Conservation (phyloP, 2,888 invertebrate genomes). For the Phortica magna region DNA sequence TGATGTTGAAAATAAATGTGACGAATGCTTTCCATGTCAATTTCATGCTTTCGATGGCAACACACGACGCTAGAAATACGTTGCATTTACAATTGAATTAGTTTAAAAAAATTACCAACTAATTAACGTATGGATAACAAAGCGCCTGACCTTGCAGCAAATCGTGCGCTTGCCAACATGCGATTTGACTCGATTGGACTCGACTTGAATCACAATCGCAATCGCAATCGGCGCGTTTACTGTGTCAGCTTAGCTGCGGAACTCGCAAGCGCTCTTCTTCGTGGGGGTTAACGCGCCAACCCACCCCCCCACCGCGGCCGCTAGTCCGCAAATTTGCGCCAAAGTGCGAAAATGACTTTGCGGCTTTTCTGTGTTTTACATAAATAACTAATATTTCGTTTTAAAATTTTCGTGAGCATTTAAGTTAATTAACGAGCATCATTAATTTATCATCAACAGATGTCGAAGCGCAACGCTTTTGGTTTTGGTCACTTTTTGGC, state of each 20-base stretch:
- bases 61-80: not conserved
- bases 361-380: not conserved
- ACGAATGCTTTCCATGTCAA: not conserved
- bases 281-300: slow-evolving; percentile 41
- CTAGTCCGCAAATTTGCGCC: slow-evolving; percentile 48
- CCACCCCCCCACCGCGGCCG: slow-evolving; percentile 47
- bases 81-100: slow-evolving; percentile 4
- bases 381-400: not conserved
- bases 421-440: slow-evolving; percentile 66
- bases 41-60: not conserved
- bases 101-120: slow-evolving; percentile 15
- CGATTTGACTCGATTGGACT: not conserved
- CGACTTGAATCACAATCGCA: not conserved
- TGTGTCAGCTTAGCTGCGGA: not conserved
- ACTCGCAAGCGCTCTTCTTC: not conserved
- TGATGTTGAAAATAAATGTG: not conserved
- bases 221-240: not conserved
- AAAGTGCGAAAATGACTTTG: slow-evolving; percentile 21
- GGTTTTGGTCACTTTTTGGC: not conserved
- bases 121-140: slow-evolving; percentile 17
- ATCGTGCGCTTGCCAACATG: not conserved
- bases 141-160: slow-evolving; percentile 12
- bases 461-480: not conserved
- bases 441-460: slow-evolving; percentile 42
- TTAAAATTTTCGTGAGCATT: slow-evolving; percentile 14